phyloP scores from a whole-genome alignment of 2,888 invertebrate genomes.

The Melanotus villosus region DNA sequence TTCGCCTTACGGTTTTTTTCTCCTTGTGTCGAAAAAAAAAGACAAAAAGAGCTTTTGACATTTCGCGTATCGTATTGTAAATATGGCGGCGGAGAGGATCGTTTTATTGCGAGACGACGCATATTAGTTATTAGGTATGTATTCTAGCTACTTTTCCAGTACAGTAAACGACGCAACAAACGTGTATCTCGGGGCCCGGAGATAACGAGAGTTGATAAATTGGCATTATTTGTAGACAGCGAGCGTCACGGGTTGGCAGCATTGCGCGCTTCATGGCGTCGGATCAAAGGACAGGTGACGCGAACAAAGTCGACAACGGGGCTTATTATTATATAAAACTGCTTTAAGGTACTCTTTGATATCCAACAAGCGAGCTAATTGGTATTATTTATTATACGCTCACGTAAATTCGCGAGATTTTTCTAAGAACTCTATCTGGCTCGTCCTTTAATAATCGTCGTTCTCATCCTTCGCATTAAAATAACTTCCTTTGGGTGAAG shows the following conservation, averaged over 20 bases:
- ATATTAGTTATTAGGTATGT: constrained; percentile 21
- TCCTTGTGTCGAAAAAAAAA: too few relatives aligned
- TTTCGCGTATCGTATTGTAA: too few relatives aligned
- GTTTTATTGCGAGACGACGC: constrained; percentile 23
- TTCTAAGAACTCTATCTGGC: constrained; percentile 33
- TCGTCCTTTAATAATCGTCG: not conserved
- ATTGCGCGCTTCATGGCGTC: constrained; percentile 61
- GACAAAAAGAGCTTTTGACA: too few relatives aligned
- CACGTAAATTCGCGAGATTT: constrained; percentile 37
- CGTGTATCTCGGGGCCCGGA: constrained; percentile 31
- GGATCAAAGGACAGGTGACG: constrained; percentile 64
- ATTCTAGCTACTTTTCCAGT: constrained; percentile 41
- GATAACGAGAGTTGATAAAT: constrained; percentile 60
- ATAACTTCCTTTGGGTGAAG: not conserved
- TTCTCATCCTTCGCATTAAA: too few relatives aligned
- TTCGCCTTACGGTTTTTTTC: not conserved
- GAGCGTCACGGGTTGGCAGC: constrained; percentile 53
- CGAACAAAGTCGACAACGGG: constrained; percentile 64
- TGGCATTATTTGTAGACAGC: constrained; percentile 64
- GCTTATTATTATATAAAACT: constrained; percentile 64
- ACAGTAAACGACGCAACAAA: constrained; percentile 44
- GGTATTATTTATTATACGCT: constrained; percentile 61
- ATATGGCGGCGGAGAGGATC: too few relatives aligned
- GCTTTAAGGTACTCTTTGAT: constrained; percentile 63
- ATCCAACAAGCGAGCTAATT: constrained; percentile 63